Evolutionary conservation across 2,113 vertebrate genomes (phyloP).

Genomic region (Ciconia maguari): DNA sequence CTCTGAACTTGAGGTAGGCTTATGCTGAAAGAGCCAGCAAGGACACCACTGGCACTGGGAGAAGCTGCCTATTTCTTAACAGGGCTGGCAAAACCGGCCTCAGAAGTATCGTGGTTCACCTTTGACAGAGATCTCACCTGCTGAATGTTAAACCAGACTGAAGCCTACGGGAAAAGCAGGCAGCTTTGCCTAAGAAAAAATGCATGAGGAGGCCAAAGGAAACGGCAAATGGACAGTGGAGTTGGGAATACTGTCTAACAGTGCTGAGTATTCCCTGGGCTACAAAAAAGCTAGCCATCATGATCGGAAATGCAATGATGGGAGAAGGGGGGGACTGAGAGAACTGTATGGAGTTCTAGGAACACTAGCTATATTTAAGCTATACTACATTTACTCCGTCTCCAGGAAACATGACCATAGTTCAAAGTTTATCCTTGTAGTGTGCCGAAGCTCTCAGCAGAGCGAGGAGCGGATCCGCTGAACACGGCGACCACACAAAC

Average conservation of each 20-base stretch:
- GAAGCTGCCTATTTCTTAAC: fast-evolving
- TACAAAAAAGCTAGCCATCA: background rate
- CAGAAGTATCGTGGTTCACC: fast-evolving
- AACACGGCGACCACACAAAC: background rate
- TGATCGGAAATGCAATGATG: fast-evolving
- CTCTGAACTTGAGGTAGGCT: background rate
- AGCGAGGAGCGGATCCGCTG: fast-evolving
- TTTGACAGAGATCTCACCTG: background rate
- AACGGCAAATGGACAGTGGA: background rate
- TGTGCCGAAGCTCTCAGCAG: background rate
- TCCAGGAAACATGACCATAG: background rate
- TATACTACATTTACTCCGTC: background rate
- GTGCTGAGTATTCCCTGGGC: background rate
- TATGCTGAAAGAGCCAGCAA: background rate
- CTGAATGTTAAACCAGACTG: background rate
- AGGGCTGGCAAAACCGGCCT: background rate
- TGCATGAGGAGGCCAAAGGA: fast-evolving
- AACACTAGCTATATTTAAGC: background rate
- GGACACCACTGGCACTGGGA: background rate
- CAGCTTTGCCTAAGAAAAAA: background rate
- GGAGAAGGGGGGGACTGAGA: background rate
- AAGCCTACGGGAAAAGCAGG: background rate
- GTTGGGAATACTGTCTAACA: background rate
- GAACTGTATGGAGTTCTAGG: fast-evolving
- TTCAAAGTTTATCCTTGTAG: background rate